These are phyloP conservation scores for Antheraea pernyi DNA, from an alignment of 1,140 invertebrate species.

Conservation along the genomic window DNA sequence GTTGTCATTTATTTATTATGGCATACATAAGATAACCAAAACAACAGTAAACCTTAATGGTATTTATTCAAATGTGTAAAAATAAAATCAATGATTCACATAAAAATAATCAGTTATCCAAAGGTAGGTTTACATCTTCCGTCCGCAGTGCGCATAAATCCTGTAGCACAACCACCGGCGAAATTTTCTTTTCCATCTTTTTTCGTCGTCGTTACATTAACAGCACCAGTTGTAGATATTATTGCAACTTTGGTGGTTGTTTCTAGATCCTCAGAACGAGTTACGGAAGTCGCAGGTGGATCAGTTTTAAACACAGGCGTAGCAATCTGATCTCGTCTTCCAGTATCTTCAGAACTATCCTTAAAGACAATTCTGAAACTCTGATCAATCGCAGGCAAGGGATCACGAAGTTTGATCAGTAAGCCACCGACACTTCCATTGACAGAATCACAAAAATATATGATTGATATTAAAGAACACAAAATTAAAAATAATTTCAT, in stretches of 20 bases:
- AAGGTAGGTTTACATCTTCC: constrained; percentile 52
- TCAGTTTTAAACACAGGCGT: background rate
- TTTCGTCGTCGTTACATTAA: constrained; percentile 11
- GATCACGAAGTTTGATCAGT: background rate
- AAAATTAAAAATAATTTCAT: constrained; percentile 34
- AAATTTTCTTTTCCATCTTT: constrained; percentile 52
- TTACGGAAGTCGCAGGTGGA: background rate
- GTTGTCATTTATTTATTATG: background rate
- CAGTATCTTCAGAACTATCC: background rate
- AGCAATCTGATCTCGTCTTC: background rate
- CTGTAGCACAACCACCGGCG: constrained; percentile 40
- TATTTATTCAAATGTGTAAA: background rate
- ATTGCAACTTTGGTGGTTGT: constrained; percentile 8
- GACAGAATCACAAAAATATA: constrained; percentile 1
- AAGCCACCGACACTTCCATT: constrained; percentile 5
- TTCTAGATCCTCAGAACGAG: background rate
- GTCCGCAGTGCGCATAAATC: constrained; percentile 44
- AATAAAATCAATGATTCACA: background rate
- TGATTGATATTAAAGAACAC: constrained; percentile 21
- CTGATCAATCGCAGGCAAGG: background rate
- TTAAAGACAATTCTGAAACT: background rate
- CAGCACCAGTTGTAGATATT: constrained; percentile 10
- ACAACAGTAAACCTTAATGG: background rate
- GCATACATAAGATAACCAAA: background rate
- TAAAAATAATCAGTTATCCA: constrained; percentile 10